Evolutionary conservation across 2,113 vertebrate species (phyloP), one percentile per base, ranked within the genome.

Genomic region (Pygoscelis adeliae): DNA sequence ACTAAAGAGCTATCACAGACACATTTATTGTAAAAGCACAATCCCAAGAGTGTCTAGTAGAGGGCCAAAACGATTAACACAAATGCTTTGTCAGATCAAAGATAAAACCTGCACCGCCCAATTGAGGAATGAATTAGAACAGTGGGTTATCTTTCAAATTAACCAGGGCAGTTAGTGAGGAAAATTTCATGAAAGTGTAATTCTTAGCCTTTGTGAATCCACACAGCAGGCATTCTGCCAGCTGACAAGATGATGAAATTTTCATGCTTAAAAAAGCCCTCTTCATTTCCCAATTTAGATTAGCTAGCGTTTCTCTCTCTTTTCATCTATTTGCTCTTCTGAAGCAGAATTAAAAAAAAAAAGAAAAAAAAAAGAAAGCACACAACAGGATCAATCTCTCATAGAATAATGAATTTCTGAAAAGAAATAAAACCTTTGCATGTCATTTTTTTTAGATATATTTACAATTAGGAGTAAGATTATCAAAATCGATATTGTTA

Each of bases 81-180:
- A 98, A 99, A 99, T 98, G 98, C 98, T 99, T 98, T 99, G 98
- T 99, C 98, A 99, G 98, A 98, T 98, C 98, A 98, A 98, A 98
- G 98, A 98, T 98, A 98, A 98, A 98, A 99, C 98, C 98, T 98
- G 98, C 97, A 98, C 98, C 98, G 98, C 98, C 98, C 98, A 98
- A 98, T 98, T 98, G 98, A 98, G 98, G 98, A 98, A 99, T 98
- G 98, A 98, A 99, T 99, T 99, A 98, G 98, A 99, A 98, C 98
- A 99, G 98, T 99, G 98, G 98, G 98, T 98, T 99, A 99, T 99
- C 98, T 99, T 99, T 98, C 98, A 99, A 99, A 99, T 99, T 98
- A 99, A 98, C 98, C 98, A 98, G 98, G 98, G 98, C 98, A 98
- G 98, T 98, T 99, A 99, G 98, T 98, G 98, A 99, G 98, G 98